Evolutionary conservation across 2,113 vertebrate species (phyloP).

Genomic region (Sclerurus mexicanus): DNA sequence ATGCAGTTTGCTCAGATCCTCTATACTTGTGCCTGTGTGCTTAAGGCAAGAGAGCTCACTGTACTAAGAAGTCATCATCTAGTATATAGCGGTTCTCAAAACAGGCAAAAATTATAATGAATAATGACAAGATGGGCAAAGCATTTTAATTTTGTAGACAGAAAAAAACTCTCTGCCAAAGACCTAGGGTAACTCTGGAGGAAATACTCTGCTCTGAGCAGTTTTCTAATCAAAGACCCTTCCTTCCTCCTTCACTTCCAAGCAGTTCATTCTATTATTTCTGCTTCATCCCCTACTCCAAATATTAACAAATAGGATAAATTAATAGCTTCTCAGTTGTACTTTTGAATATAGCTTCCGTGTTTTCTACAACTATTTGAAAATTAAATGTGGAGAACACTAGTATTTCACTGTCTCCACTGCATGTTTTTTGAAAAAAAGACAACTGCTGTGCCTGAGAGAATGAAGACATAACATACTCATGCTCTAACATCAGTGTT

Average conservation of each 20-base stretch:
- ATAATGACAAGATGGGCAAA: background rate
- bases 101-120: constrained; percentile 8
- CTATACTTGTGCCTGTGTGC: background rate
- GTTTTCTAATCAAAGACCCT: background rate
- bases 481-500: background rate
- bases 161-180: background rate
- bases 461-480: background rate
- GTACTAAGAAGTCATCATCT: background rate
- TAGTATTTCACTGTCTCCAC: background rate
- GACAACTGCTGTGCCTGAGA: background rate
- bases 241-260: background rate
- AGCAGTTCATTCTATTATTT: background rate
- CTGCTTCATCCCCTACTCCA: background rate
- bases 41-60: constrained; percentile 8
- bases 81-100: background rate
- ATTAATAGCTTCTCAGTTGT: background rate
- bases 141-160: constrained; percentile 5
- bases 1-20: background rate
- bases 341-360: background rate
- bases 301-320: background rate
- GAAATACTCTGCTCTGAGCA: background rate
- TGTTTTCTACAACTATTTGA: background rate
- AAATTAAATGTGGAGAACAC: background rate
- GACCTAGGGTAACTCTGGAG: background rate
- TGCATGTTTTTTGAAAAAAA: background rate